Evolutionary conservation across 2,888 invertebrate genomes (phyloP).

Genomic region (Hirudinaria manillensis): DNA sequence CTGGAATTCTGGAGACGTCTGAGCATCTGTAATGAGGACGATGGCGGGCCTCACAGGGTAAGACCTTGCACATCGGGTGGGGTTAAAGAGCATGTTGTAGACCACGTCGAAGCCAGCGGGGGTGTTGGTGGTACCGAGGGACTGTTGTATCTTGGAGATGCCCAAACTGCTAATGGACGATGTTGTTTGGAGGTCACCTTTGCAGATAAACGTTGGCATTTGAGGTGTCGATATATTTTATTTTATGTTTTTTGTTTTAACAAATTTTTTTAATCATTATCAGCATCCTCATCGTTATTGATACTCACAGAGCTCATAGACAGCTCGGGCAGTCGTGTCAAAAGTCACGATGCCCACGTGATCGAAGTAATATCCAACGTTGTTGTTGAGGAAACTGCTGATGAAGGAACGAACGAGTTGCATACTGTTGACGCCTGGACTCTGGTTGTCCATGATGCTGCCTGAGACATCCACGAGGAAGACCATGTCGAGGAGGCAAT

Average conservation of each 20-base stretch:
- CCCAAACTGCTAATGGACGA: conserved; percentile 19
- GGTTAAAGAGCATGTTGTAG: conserved; percentile 29
- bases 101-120: conserved; percentile 27
- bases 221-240: neutral
- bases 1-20: conserved; percentile 29
- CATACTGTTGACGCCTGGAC: conserved; percentile 29
- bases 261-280: too few relatives aligned
- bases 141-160: conserved; percentile 18
- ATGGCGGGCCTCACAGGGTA: conserved; percentile 20
- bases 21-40: conserved; percentile 32
- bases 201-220: neutral
- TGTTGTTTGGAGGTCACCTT: conserved; percentile 21
- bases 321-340: conserved; percentile 25
- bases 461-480: conserved; percentile 34
- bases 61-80: conserved; percentile 25
- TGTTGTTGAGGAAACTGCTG: neutral
- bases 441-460: conserved; percentile 34
- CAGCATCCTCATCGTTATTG: too few relatives aligned
- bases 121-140: conserved; percentile 32
- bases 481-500: conserved; percentile 34
- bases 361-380: conserved; percentile 29
- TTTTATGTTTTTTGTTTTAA: neutral
- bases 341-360: conserved; percentile 33
- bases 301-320: conserved; percentile 30
- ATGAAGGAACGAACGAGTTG: conserved; percentile 24